Conservation (phyloP, 2,113 vertebrate species). For the Toxotes chatareus region DNA sequence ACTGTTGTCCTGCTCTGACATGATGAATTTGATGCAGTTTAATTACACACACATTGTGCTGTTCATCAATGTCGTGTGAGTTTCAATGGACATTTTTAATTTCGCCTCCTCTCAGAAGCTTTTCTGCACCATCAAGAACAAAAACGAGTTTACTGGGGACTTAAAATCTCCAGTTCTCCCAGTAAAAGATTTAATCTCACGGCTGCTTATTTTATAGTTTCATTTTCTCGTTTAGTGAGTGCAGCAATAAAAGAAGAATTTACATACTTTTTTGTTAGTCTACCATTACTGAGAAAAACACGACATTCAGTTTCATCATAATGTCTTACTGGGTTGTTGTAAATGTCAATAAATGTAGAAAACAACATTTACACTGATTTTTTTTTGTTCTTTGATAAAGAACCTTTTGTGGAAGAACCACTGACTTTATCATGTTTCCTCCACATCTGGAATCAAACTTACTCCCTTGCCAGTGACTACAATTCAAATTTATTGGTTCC, state of each 20-base stretch:
- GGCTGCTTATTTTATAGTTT: not conserved
- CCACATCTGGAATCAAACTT: not conserved
- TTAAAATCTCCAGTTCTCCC: not conserved
- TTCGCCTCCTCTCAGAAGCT: conserved; percentile 3
- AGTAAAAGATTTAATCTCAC: not conserved
- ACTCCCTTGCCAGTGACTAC: not conserved
- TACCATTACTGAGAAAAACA: not conserved
- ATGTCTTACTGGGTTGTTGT: not conserved
- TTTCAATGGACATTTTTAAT: conserved; percentile 43
- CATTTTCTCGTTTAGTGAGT: not conserved
- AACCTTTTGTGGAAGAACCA: too few species aligned
- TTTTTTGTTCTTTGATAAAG: not conserved
- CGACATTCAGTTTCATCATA: not conserved
- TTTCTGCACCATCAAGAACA: not conserved
- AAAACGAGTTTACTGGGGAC: not conserved
- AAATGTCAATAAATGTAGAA: not conserved
- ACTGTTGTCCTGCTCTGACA: conserved; percentile 18
- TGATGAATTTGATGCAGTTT: conserved; percentile 54
- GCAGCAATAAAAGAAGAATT: not conserved
- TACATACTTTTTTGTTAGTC: not conserved
- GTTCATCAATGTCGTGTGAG: conserved; percentile 32
- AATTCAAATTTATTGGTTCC: not conserved
- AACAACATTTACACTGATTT: not conserved
- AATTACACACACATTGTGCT: conserved; percentile 38
- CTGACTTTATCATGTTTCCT: not conserved